Conservation (phyloP, 2,797 vertebrate genomes). For the Bradypodion pumilum region DNA sequence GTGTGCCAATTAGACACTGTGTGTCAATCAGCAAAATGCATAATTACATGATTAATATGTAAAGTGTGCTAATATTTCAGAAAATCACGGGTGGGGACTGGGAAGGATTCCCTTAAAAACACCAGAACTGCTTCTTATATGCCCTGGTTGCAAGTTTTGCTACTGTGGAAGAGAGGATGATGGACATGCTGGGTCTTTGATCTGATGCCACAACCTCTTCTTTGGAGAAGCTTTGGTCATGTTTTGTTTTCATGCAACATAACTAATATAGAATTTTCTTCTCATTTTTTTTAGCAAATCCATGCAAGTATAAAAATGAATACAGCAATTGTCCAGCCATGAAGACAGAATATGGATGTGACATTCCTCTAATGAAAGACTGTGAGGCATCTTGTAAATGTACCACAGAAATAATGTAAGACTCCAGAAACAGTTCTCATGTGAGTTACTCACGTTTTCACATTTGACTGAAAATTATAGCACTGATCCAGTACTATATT, state of each 20-base stretch:
- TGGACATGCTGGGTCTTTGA: too few relatives aligned
- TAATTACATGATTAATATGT: too few relatives aligned
- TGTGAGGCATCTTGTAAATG: background rate
- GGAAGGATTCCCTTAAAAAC: too few relatives aligned
- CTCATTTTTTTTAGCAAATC: constrained; percentile 17
- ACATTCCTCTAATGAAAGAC: accelerated
- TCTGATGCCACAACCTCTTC: too few relatives aligned
- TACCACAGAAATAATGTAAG: constrained; percentile 11
- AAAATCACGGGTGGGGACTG: too few relatives aligned
- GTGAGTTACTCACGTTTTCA: background rate
- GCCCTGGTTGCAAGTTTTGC: too few relatives aligned
- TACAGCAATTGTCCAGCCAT: background rate
- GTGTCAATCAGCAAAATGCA: background rate
- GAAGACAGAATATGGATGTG: background rate
- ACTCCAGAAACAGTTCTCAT: background rate
- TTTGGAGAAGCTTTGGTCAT: background rate
- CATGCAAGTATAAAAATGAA: accelerated
- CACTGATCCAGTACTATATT: background rate
- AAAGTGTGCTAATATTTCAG: too few relatives aligned
- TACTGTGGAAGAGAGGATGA: too few relatives aligned
- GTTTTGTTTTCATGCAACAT: background rate
- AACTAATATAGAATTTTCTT: background rate
- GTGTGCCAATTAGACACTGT: background rate
- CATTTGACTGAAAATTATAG: background rate
- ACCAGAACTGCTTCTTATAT: too few relatives aligned